Base-by-base conservation (phyloP, 1,140 invertebrate genomes). In the Diachasma alloeum region DNA sequence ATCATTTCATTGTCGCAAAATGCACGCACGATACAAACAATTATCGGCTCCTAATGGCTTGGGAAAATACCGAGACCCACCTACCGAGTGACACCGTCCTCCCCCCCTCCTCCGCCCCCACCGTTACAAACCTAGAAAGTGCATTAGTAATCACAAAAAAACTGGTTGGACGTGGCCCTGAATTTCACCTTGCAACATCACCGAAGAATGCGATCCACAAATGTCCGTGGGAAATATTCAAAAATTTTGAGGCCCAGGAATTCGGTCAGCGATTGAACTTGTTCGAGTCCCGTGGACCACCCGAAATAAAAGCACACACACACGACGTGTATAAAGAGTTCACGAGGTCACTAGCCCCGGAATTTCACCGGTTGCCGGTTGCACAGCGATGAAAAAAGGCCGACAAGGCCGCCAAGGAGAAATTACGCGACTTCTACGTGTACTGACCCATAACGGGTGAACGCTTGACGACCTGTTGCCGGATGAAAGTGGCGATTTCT, bases 351-450 rank as follows among this genome's bases (percentile, higher is more conserved):
- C 42, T 72, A 36, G 37, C 56, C 39, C 46, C 56, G 53, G 53
- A 83, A 83, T 84, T 83, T 84, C 82, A 82, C 83, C 76, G 71
- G 31, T 42, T 72, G 70, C 10, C 44, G 70, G 53, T 39, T 42
- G 46, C 37, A 37, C 48, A 70, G 46, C 56, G 24, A 44, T 74
- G 68, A 36, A 74, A 79, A 79, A 76, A 72, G n/a, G 19, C 48
- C 66, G 72, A 75, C 78, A 79, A 79, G 78, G 78, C 48, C 78
- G 71, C 66, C 74, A 72, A 72, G 74, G 74, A 78, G 73, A 78
- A 78, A 78, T 78, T 78, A 78, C 37, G 63, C 63, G 26, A 75
- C 56, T 75, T 75, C 66, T 68, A 31, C 44, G 22, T 39, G 46
- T 19, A 36, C 36, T 53, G 63, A 68, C 63, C 66, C 66, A 75